Percentiles rank a stretch among this genome's conserved stretches.
Evolutionary conservation across 2,888 invertebrate genomes (phyloP).

Genomic region (Neelides folsomi): DNA sequence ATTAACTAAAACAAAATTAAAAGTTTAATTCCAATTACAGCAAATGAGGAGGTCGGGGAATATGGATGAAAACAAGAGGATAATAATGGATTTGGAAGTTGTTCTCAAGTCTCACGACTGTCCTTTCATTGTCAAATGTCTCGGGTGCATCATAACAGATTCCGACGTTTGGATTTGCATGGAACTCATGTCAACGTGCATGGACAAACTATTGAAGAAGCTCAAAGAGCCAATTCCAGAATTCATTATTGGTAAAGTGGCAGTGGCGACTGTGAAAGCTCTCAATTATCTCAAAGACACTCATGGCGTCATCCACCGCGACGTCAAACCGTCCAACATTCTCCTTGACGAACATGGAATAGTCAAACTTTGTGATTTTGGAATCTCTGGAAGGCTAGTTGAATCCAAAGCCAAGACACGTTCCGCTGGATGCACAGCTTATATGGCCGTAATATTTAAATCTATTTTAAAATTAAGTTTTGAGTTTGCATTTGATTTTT

Average conservation of each 20-base stretch:
- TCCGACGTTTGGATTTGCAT: slow-evolving; percentile 99
- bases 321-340: slow-evolving; percentile 92
- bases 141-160: slow-evolving; percentile 94
- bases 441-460: slow-evolving; percentile 84
- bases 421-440: slow-evolving; percentile 96
- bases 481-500: slow-evolving; percentile 1
- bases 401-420: slow-evolving; percentile 96
- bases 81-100: slow-evolving; percentile 96
- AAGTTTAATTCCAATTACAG: slow-evolving; percentile 38
- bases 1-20: not conserved
- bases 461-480: slow-evolving; percentile 54
- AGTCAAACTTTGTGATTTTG: slow-evolving; percentile 98
- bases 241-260: slow-evolving; percentile 88
- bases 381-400: slow-evolving; percentile 92
- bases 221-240: slow-evolving; percentile 85
- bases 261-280: slow-evolving; percentile 90
- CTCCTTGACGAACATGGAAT: slow-evolving; percentile 86
- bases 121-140: slow-evolving; percentile 89
- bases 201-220: slow-evolving; percentile 85
- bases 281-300: slow-evolving; percentile 92
- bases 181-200: slow-evolving; percentile 98
- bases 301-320: slow-evolving; percentile 93
- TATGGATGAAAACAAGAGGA: slow-evolving; percentile 91
- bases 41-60: slow-evolving; percentile 97
- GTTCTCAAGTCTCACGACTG: slow-evolving; percentile 95